Conservation (phyloP, 2,888 invertebrate species). For the Agrochola lota region DNA sequence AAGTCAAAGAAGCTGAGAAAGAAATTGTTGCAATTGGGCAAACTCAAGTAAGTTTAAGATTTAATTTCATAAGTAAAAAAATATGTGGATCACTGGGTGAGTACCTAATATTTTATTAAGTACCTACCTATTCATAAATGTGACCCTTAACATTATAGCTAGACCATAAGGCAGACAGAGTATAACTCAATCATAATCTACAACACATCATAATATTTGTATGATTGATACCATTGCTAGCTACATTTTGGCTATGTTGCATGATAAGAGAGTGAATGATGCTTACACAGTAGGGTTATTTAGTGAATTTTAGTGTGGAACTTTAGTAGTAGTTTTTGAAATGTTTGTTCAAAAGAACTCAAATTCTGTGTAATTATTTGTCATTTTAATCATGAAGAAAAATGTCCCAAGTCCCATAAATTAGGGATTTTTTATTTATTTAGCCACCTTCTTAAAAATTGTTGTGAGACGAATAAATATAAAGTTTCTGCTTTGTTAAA, state of each 20-base stretch:
- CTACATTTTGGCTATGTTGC: background rate
- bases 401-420: background rate
- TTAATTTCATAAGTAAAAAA: background rate
- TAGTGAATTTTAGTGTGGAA: background rate
- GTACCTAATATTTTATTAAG: background rate
- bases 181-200: background rate
- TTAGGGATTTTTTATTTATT: too few species aligned
- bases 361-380: background rate
- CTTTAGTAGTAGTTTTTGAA: background rate
- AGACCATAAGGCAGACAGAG: background rate
- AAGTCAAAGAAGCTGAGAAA: conserved; percentile 91
- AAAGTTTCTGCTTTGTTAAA: background rate
- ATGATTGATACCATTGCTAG: too few species aligned
- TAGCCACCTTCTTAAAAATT: background rate
- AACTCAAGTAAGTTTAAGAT: conserved; percentile 88
- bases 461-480: background rate
- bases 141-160: background rate
- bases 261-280: background rate
- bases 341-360: background rate
- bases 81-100: background rate
- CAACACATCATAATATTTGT: background rate
- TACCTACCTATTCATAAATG: background rate
- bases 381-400: background rate
- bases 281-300: conserved; percentile 1
- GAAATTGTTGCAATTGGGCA: conserved; percentile 91